These are phyloP conservation scores for Orussus abietinus DNA, from an alignment of 1,140 invertebrate genomes.

Conservation along the genomic window DNA sequence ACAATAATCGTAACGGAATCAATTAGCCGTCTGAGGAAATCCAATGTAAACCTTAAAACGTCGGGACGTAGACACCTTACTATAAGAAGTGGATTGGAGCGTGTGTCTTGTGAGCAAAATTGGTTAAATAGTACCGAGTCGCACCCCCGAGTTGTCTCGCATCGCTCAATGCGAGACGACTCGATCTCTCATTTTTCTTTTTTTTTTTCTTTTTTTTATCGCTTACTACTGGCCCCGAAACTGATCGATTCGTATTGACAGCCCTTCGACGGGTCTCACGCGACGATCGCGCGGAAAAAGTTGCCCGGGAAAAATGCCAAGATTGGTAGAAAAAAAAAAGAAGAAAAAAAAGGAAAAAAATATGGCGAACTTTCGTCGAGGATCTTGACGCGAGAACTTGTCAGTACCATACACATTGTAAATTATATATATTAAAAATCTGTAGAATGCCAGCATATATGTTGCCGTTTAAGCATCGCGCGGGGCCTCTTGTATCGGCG, in stretches of 20 bases:
- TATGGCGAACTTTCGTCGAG: conserved; percentile 10
- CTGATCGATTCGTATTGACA: too few species aligned
- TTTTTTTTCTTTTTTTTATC: too few species aligned
- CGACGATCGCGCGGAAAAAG: too few species aligned
- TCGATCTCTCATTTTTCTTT: too few species aligned
- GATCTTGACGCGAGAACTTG: conserved; percentile 13
- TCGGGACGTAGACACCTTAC: conserved; percentile 49
- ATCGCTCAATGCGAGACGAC: conserved; percentile 12
- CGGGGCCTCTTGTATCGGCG: too few species aligned
- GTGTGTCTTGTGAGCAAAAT: conserved; percentile 38
- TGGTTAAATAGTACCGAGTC: too few species aligned
- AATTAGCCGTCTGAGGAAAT: conserved; percentile 33
- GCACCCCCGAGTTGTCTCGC: too few species aligned
- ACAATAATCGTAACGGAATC: conserved; percentile 21
- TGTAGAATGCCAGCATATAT: conserved; percentile 23
- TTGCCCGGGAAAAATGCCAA: conserved; percentile 14
- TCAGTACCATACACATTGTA: conserved; percentile 25
- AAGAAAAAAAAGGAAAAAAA: conserved; percentile 11
- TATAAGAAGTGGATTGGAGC: conserved; percentile 53
- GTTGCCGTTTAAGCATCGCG: conserved; percentile 19
- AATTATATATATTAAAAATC: too few species aligned
- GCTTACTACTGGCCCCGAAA: too few species aligned
- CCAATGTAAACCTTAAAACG: conserved; percentile 52
- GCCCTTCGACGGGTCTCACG: too few species aligned
- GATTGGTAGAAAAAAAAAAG: conserved; percentile 12